Evolutionary conservation across 2,888 invertebrate species (phyloP).

Genomic region (Deladenus siricidicola): DNA sequence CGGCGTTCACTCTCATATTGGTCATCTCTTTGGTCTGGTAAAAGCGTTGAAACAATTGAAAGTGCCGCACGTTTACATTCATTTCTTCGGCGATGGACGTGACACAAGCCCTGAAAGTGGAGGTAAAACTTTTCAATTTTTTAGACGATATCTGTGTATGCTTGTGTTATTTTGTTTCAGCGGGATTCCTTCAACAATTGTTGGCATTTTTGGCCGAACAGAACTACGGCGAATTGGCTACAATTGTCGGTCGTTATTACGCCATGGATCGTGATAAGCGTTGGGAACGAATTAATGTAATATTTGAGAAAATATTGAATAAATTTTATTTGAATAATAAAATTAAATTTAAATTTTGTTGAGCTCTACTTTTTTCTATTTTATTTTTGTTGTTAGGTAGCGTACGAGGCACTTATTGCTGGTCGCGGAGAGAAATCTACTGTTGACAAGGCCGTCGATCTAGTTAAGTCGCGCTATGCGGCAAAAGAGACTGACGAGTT

Average conservation of each 20-base stretch:
- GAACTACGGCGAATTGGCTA: constrained; percentile 53
- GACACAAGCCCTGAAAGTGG: constrained; percentile 56
- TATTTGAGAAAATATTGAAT: no score
- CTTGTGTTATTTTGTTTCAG: constrained; percentile 20
- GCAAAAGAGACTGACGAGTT: constrained; percentile 56
- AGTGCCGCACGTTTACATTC: constrained; percentile 55
- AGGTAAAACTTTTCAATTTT: constrained; percentile 15
- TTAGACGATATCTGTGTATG: not conserved
- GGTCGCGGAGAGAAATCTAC: constrained; percentile 53
- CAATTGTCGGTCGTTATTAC: constrained; percentile 55
- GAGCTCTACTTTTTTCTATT: constrained; percentile 7
- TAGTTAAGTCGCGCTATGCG: constrained; percentile 52
- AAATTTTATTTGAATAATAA: no score
- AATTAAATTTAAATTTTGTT: not conserved
- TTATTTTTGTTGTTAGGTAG: constrained; percentile 33
- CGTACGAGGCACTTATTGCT: constrained; percentile 56
- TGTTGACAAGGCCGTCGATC: constrained; percentile 42
- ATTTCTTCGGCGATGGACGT: constrained; percentile 56
- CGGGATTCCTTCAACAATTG: constrained; percentile 49
- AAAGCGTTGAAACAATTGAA: constrained; percentile 54
- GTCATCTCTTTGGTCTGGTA: constrained; percentile 55
- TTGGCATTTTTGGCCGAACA: constrained; percentile 45
- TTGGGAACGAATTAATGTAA: constrained; percentile 50
- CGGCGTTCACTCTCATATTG: constrained; percentile 57
- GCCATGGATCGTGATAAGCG: constrained; percentile 56